Evolutionary conservation across 2,888 invertebrate genomes (phyloP).

Genomic region (Oscheius sp.): DNA sequence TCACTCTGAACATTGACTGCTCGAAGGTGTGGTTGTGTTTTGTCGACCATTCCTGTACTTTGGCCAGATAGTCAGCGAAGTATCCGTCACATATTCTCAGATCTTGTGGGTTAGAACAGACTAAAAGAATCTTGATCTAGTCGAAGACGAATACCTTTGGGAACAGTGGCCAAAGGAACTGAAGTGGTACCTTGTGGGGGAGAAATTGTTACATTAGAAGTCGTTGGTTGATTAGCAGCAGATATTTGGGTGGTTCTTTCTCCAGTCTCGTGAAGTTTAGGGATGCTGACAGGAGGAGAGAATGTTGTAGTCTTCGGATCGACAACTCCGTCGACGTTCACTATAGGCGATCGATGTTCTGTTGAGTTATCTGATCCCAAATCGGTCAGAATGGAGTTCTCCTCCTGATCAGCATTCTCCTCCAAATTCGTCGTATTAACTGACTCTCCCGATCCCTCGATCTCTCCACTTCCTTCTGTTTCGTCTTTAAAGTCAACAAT

Average conservation of each 20-base stretch:
- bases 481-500: constrained; percentile 6
- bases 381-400: constrained; percentile 2
- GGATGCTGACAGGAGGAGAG: constrained; percentile 12
- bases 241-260: not conserved
- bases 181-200: not conserved
- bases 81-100: constrained; percentile 54
- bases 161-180: not conserved
- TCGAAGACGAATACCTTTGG: not conserved
- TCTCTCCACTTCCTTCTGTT: constrained; percentile 12
- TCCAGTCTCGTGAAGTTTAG: not conserved
- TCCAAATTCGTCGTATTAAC: constrained; percentile 5
- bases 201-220: not conserved
- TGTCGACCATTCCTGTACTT: constrained; percentile 52
- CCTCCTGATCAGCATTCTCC: constrained; percentile 10
- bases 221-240: not conserved
- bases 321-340: constrained; percentile 15
- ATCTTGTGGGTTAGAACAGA: constrained; percentile 39
- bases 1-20: constrained; percentile 54
- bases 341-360: not conserved
- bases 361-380: not conserved
- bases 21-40: constrained; percentile 46
- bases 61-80: constrained; percentile 54
- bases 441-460: constrained; percentile 15
- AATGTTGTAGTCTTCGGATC: constrained; percentile 17
- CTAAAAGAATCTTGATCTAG: too few relatives aligned